Evolutionary conservation across 2,888 invertebrate species (phyloP).

Genomic region (Lithophane leautieri): DNA sequence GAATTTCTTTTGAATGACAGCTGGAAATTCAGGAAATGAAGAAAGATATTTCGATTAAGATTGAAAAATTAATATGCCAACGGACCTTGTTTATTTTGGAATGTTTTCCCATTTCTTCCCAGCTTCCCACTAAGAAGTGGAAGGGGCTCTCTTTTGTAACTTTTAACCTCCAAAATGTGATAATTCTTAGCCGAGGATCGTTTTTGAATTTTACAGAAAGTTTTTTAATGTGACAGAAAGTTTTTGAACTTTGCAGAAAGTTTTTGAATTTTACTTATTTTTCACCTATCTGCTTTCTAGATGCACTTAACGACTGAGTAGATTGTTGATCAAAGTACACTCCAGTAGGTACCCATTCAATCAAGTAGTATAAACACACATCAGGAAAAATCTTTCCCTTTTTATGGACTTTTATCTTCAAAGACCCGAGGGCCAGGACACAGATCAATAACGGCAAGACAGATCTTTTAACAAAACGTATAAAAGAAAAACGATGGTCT

Average conservation of each 20-base stretch:
- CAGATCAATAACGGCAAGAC: slow-evolving; percentile 33
- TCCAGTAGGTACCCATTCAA: background rate
- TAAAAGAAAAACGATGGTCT: slow-evolving; percentile 4
- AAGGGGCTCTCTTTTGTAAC: background rate
- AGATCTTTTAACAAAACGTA: slow-evolving; percentile 24
- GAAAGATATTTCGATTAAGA: background rate
- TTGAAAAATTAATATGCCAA: background rate
- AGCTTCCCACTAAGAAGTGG: background rate
- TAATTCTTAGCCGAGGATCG: too few relatives aligned
- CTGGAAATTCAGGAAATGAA: too few relatives aligned
- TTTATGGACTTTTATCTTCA: background rate
- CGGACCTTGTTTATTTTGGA: background rate
- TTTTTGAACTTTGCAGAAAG: too few relatives aligned
- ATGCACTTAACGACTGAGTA: background rate
- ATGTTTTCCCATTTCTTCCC: background rate
- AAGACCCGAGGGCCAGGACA: background rate
- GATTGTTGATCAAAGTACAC: background rate
- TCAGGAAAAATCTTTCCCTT: background rate
- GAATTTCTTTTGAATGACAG: too few relatives aligned
- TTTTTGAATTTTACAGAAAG: background rate
- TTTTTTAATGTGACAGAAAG: background rate
- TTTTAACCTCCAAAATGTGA: background rate
- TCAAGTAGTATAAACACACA: background rate
- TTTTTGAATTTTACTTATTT: background rate
- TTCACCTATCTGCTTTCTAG: background rate